These are phyloP conservation scores for Hylyphantes graminicola DNA, from an alignment of 1,140 invertebrate genomes.

Conservation along the genomic window DNA sequence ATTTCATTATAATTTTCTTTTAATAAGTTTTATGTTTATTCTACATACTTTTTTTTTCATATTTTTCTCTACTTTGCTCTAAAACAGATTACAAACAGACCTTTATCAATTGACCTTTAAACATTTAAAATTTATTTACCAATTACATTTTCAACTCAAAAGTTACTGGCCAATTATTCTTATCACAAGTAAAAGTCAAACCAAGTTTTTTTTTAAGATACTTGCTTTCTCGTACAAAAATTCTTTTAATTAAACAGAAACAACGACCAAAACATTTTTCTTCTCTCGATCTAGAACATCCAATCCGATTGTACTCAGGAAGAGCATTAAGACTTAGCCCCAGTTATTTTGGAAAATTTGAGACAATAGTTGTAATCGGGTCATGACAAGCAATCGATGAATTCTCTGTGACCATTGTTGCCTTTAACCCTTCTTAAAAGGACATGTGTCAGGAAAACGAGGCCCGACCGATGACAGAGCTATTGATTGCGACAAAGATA, in stretches of 20 bases:
- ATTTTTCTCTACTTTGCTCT: too few relatives aligned
- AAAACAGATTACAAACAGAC: too few relatives aligned
- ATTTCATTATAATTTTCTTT: too few relatives aligned
- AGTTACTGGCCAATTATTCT: too few relatives aligned
- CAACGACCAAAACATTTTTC: background rate
- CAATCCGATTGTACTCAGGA: background rate
- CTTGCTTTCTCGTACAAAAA: background rate
- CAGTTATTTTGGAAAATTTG: constrained; percentile 27
- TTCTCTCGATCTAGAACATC: background rate
- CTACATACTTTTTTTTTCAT: too few relatives aligned
- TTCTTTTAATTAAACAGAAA: background rate
- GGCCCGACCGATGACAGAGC: constrained; percentile 45
- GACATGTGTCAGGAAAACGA: constrained; percentile 55
- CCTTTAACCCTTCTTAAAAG: constrained; percentile 43
- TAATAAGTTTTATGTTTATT: too few relatives aligned
- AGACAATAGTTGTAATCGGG: constrained; percentile 51
- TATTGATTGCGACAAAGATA: constrained; percentile 59
- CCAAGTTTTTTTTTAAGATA: too few relatives aligned
- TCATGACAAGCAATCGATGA: constrained; percentile 53
- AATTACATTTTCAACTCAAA: too few relatives aligned
- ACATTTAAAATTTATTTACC: too few relatives aligned
- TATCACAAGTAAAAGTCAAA: too few relatives aligned
- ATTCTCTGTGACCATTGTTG: constrained; percentile 26
- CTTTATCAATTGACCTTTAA: too few relatives aligned
- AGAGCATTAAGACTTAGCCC: background rate